phyloP scores from a whole-genome alignment of 2,797 vertebrate genomes.

The Notolepis coatsorum region DNA sequence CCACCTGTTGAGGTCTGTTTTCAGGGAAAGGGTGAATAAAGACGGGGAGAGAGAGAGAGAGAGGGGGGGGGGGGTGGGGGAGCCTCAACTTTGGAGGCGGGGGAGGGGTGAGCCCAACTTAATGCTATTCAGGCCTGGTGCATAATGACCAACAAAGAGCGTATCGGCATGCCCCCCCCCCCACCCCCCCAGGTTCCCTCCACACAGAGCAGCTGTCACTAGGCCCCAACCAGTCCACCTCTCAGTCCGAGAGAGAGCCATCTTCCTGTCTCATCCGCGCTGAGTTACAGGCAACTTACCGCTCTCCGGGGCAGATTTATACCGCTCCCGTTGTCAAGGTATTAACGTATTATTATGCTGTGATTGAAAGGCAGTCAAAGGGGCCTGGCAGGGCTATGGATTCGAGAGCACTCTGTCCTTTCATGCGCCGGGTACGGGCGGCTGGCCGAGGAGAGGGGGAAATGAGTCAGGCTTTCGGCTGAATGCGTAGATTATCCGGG shows the following conservation, averaged over 20 bases:
- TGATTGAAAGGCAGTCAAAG: constrained; percentile 23
- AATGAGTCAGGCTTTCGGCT: constrained; percentile 18
- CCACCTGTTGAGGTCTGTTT: constrained; percentile 65
- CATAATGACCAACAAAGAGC: constrained; percentile 69
- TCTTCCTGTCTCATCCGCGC: constrained; percentile 44
- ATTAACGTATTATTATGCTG: constrained; percentile 20
- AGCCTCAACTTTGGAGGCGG: constrained; percentile 30
- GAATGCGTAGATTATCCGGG: constrained; percentile 32
- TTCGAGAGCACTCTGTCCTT: constrained; percentile 15
- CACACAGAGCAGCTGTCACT: constrained; percentile 50
- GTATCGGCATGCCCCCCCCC: constrained; percentile 52
- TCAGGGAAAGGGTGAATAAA: constrained; percentile 54
- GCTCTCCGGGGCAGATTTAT: constrained; percentile 39
- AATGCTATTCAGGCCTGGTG: constrained; percentile 69
- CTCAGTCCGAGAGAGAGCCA: constrained; percentile 48
- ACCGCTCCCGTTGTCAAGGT: constrained; percentile 26
- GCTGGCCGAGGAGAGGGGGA: constrained; percentile 22
- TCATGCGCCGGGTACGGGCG: neutral
- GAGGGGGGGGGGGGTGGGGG: constrained; percentile 5
- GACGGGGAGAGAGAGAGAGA: constrained; percentile 11
- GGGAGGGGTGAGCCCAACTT: constrained; percentile 52
- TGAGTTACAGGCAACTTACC: constrained; percentile 38
- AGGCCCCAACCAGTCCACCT: constrained; percentile 40
- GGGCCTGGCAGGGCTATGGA: neutral
- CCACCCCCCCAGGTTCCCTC: neutral